Percentiles rank a stretch among this genome's conserved stretches.
Evolutionary conservation across 2,113 vertebrate genomes (phyloP).

Genomic region (Oryzias javanicus): DNA sequence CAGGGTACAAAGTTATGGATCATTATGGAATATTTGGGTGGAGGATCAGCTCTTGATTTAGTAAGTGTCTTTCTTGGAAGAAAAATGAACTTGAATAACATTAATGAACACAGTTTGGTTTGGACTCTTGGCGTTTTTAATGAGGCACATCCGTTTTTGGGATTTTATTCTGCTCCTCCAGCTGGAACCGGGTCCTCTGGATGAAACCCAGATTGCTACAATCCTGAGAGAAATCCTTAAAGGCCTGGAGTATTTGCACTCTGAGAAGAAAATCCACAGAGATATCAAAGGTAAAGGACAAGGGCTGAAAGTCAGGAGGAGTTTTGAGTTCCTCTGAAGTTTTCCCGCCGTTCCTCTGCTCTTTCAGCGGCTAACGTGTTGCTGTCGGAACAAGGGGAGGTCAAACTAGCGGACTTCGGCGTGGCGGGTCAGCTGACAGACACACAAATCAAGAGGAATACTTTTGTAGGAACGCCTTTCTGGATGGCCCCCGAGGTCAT

Average conservation of each 20-base stretch:
- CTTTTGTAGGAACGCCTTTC: slow-evolving; percentile 96
- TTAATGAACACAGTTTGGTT: background rate
- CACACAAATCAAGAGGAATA: slow-evolving; percentile 97
- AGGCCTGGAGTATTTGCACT: slow-evolving; percentile 97
- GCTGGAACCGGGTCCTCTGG: slow-evolving; percentile 92
- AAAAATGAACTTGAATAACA: background rate
- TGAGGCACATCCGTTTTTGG: background rate
- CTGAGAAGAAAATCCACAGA: slow-evolving; percentile 98
- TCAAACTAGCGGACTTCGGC: slow-evolving; percentile 97
- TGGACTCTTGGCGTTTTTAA: background rate
- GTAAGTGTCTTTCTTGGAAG: slow-evolving; percentile 77
- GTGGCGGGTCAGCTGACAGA: slow-evolving; percentile 96
- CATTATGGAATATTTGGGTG: slow-evolving; percentile 97
- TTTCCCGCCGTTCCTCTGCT: background rate
- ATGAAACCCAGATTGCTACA: slow-evolving; percentile 95
- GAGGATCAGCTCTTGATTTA: slow-evolving; percentile 93
- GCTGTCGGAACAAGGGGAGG: slow-evolving; percentile 94
- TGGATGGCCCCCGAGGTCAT: slow-evolving; percentile 99
- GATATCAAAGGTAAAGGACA: slow-evolving; percentile 91
- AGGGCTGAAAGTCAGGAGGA: background rate
- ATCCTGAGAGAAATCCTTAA: slow-evolving; percentile 96
- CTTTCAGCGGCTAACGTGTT: slow-evolving; percentile 91
- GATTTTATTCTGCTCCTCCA: slow-evolving; percentile 47
- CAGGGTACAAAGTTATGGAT: slow-evolving; percentile 97
- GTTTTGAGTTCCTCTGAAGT: background rate